Evolutionary conservation across 2,113 vertebrate genomes (phyloP).

Genomic region (Muntiacus reevesi): DNA sequence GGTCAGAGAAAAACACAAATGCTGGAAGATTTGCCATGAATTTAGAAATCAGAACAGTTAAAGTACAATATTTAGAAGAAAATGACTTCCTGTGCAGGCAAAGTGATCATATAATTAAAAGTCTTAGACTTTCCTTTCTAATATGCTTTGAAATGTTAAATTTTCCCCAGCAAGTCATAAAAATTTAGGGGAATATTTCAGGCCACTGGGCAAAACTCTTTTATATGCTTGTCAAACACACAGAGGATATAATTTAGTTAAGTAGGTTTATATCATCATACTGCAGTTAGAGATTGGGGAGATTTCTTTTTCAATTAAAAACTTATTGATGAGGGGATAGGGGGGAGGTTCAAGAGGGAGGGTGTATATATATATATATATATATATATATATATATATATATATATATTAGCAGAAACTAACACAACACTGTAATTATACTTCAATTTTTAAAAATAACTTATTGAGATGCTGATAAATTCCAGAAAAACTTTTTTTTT

Average conservation of each 20-base stretch:
- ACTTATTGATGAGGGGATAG: neutral
- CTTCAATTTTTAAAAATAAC: neutral
- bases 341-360: neutral
- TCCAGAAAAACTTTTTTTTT: neutral
- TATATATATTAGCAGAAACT: neutral
- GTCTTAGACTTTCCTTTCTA: neutral
- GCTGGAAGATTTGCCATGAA: neutral
- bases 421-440: neutral
- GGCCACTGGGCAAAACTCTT: neutral
- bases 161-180: neutral
- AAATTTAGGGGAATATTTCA: neutral
- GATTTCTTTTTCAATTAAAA: constrained; percentile 29
- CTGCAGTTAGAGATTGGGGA: neutral
- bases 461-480: neutral
- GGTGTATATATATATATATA: neutral
- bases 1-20: neutral
- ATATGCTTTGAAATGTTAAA: neutral
- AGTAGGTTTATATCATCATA: neutral
- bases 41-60: neutral
- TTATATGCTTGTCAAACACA: neutral
- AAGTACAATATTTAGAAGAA: neutral
- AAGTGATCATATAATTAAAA: neutral
- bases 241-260: neutral
- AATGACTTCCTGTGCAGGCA: neutral
- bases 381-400: too few relatives aligned